Base-by-base conservation (phyloP, 2,113 vertebrate genomes). In the Ageneiosus marmoratus region DNA sequence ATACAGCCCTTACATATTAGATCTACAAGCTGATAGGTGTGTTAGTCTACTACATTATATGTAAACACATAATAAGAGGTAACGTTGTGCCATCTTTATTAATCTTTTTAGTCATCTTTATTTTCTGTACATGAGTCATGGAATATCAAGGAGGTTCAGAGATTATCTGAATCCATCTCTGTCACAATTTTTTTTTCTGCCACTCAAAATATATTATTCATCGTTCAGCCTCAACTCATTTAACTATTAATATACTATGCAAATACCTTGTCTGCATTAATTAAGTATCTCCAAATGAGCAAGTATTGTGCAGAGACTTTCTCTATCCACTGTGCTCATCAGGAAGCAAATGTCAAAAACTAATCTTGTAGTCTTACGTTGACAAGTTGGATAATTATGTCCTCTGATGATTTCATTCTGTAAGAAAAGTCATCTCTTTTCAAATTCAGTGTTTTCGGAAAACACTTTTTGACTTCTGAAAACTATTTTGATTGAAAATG, bases 51-150 rank as follows among this genome's bases (percentile, higher is more conserved):
- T 91, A 86, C 83, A 87, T 81, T 86, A 84, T 86, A 41, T 41
- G 88, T 88, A 90, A 92, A 91, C 89, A 89, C 79, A 78, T 80
- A 34, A 76, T 82, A 73, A 80, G 78, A 83, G 86, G 88, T 90
- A 90, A 92, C 90, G 89, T 84, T 88, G 13, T 51, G 89, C 91
- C 88, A 89, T 88, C n/a, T n/a, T n/a, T n/a, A n/a, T n/a, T n/a
- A n/a, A n/a, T n/a, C n/a, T n/a, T n/a, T n/a, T n/a, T n/a, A 85
- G 84, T 89, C 89, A 89, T 89, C 90, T 89, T 86, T 92, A 84
- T 91, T 92, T 92, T 84, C 82, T 83, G 77, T 70, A 79, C 9
- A 16, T 41, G 24, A 60, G 55, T 46, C 60, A 9, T 44, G 76
- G 76, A 55, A 60, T 41, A 60, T n/a, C 22, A n/a, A 12, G 24